Percentiles rank a stretch among this genome's conserved stretches.
Conservation (phyloP, 35 echinoderm and acorn worm genomes). For the Nesometra sesokonis region DNA sequence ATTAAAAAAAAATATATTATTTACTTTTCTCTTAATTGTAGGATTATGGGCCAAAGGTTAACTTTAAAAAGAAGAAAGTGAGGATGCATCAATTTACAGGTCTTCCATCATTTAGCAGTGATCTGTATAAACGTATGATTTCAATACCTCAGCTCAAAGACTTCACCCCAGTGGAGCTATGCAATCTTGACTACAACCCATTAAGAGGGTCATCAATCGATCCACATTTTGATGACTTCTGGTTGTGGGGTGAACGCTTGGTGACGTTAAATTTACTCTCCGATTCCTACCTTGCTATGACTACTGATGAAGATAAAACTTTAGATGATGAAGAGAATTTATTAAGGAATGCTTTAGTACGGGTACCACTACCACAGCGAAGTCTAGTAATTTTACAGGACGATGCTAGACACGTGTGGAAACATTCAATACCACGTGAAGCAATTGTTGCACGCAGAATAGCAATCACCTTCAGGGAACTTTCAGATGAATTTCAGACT, state of each 20-base stretch:
- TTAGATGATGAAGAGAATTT: not conserved
- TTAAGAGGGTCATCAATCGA: constrained; percentile 80
- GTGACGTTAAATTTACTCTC: constrained; percentile 85
- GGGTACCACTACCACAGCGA: constrained; percentile 41
- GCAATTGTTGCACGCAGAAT: constrained; percentile 71
- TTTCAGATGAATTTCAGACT: constrained; percentile 46
- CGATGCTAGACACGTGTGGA: constrained; percentile 70
- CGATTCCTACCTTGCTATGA: constrained; percentile 43
- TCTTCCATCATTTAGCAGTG: constrained; percentile 61
- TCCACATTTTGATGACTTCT: constrained; percentile 80
- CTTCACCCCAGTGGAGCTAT: constrained; percentile 71
- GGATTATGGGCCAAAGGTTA: constrained; percentile 92
- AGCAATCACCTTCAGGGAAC: constrained; percentile 78
- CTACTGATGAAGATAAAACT: not conserved
- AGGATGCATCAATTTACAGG: constrained; percentile 49
- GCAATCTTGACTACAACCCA: constrained; percentile 81
- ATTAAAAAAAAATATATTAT: too few relatives aligned
- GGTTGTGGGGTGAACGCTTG: constrained; percentile 86
- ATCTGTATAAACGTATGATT: constrained; percentile 37
- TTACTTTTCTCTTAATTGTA: not conserved
- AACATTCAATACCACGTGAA: constrained; percentile 56
- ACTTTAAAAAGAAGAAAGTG: constrained; percentile 83
- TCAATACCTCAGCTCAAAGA: not conserved
- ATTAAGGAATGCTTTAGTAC: not conserved
- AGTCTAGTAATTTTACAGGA: constrained; percentile 50